phyloP scores from a whole-genome alignment of 2,888 invertebrate genomes.

The Drosophila paramelanica region DNA sequence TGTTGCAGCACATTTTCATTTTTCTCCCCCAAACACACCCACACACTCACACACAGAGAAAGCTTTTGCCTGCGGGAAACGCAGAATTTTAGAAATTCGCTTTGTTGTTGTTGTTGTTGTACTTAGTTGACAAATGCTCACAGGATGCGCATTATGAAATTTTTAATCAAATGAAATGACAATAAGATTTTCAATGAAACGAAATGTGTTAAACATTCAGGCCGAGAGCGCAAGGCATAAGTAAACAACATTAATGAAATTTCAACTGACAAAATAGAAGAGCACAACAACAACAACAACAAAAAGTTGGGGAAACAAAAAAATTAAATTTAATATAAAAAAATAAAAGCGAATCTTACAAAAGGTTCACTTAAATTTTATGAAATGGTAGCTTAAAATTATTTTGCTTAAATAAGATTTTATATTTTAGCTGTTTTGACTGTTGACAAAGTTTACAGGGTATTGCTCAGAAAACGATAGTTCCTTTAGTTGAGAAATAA shows the following conservation, averaged over 20 bases:
- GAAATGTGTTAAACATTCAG: slow-evolving; percentile 33
- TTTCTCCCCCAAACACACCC: slow-evolving; percentile 16
- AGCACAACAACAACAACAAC: not conserved
- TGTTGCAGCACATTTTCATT: slow-evolving; percentile 60
- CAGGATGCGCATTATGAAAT: slow-evolving; percentile 67
- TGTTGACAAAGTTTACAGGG: too few relatives aligned
- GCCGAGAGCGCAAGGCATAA: not conserved
- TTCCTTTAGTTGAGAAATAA: too few relatives aligned
- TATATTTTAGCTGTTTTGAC: too few relatives aligned
- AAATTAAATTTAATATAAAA: too few relatives aligned
- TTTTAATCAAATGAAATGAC: slow-evolving; percentile 77
- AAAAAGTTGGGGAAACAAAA: slow-evolving; percentile 1
- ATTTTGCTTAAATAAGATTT: too few relatives aligned
- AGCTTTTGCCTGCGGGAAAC: slow-evolving; percentile 22
- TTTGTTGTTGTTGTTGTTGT: slow-evolving; percentile 39
- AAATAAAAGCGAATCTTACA: not conserved
- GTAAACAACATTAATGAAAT: slow-evolving; percentile 9
- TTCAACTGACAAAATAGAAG: not conserved
- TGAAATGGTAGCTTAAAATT: too few relatives aligned
- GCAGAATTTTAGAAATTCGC: slow-evolving; percentile 19
- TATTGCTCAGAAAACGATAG: too few relatives aligned
- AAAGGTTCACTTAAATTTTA: not conserved
- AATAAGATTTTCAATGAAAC: slow-evolving; percentile 63
- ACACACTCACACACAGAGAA: not conserved
- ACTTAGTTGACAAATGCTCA: slow-evolving; percentile 59